phyloP scores from a whole-genome alignment of 2,797 vertebrate species.

The Aplochiton taeniatus region DNA sequence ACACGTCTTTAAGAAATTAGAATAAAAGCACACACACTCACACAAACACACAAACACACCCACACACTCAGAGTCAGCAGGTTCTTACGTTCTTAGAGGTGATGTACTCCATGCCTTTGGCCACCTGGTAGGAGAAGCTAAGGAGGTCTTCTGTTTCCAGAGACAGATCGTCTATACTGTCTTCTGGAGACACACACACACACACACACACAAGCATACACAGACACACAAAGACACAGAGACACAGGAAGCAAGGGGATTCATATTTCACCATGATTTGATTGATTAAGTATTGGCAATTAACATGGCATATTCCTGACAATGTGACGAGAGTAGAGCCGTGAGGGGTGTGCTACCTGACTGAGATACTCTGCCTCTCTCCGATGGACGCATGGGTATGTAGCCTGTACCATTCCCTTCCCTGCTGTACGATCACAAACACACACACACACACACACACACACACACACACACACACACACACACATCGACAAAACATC shows the following conservation, averaged over 20 bases:
- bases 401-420: slow-evolving; percentile 82
- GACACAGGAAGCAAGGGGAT: neutral
- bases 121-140: slow-evolving; percentile 94
- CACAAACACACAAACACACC: slow-evolving; percentile 5
- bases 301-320: too few species aligned
- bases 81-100: slow-evolving; percentile 88
- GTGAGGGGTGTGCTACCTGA: slow-evolving; percentile 21
- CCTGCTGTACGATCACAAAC: slow-evolving; percentile 48
- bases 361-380: slow-evolving; percentile 70
- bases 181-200: slow-evolving; percentile 47
- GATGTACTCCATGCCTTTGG: slow-evolving; percentile 98
- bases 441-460: slow-evolving; percentile 17
- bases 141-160: slow-evolving; percentile 88
- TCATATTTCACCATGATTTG: too few species aligned
- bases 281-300: too few species aligned
- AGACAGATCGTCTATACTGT: slow-evolving; percentile 68
- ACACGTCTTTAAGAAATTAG: neutral
- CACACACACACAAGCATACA: too few species aligned
- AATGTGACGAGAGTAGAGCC: too few species aligned
- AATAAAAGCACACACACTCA: neutral
- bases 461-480: slow-evolving; percentile 6
- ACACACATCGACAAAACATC: slow-evolving; percentile 1
- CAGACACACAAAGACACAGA: neutral
- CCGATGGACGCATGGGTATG: slow-evolving; percentile 89
- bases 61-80: slow-evolving; percentile 20